Conservation (phyloP, 2,888 invertebrate species). For the Deilephila elpenor region DNA sequence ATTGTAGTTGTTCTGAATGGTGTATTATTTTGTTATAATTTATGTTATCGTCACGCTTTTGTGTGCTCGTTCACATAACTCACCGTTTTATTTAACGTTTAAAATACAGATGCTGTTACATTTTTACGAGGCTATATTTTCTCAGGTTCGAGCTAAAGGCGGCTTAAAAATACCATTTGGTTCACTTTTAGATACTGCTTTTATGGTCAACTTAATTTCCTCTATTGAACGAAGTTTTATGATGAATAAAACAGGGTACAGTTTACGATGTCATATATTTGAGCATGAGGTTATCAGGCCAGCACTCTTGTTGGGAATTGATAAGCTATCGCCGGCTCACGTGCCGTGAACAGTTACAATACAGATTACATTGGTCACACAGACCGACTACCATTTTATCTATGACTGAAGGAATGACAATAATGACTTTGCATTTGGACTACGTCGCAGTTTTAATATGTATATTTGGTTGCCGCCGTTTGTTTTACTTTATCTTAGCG, state of each 20-base stretch:
- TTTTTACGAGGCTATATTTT: constrained; percentile 39
- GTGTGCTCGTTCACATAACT: constrained; percentile 19
- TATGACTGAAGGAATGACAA: neutral
- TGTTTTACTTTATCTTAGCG: neutral
- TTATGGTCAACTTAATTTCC: constrained; percentile 64
- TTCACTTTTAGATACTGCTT: constrained; percentile 45
- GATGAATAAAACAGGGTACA: constrained; percentile 58
- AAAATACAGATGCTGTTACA: constrained; percentile 29
- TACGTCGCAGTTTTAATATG: constrained; percentile 9
- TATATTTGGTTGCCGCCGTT: neutral
- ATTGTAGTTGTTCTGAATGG: neutral
- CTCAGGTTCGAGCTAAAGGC: constrained; percentile 28
- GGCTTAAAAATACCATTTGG: constrained; percentile 37
- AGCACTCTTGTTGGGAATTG: constrained; percentile 50
- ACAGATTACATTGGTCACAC: constrained; percentile 28
- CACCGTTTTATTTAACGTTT: constrained; percentile 25
- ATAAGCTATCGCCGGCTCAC: constrained; percentile 49
- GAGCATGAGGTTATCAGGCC: constrained; percentile 52
- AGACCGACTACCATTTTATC: constrained; percentile 2
- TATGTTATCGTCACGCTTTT: neutral
- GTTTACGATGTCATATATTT: constrained; percentile 66
- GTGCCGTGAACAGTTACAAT: constrained; percentile 32
- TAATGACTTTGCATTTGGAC: neutral
- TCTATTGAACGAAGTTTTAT: constrained; percentile 63
- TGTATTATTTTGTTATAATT: constrained; percentile 15